phyloP scores from a whole-genome alignment of 1,140 invertebrate genomes.

The Rhyacophila brunnea region DNA sequence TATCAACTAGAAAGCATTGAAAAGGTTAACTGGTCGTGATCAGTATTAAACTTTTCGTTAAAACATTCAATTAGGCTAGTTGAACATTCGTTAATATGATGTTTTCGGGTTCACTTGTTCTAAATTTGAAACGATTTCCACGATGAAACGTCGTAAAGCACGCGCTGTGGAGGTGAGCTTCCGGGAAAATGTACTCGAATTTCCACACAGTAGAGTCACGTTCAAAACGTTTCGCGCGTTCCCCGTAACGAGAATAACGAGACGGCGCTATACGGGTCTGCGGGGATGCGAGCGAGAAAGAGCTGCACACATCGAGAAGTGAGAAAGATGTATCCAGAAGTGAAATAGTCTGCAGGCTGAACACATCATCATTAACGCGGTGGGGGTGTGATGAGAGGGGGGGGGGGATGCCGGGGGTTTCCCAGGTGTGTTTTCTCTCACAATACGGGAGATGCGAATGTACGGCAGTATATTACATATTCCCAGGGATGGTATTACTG shows the following conservation, averaged over 20 bases:
- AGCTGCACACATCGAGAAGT: constrained; percentile 50
- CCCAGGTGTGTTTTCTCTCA: constrained; percentile 49
- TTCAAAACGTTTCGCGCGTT: constrained; percentile 9
- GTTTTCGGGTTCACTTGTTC: no score
- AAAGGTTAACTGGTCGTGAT: no score
- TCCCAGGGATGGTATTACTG: no score
- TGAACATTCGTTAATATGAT: no score
- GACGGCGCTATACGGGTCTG: neutral
- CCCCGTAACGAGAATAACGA: constrained; percentile 6
- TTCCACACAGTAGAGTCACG: constrained; percentile 19
- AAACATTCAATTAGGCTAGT: no score
- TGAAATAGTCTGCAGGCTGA: constrained; percentile 60
- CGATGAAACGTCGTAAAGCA: constrained; percentile 16
- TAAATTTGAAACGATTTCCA: neutral
- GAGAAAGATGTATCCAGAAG: constrained; percentile 61
- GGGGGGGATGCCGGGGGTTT: constrained; percentile 44
- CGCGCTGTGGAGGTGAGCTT: constrained; percentile 13
- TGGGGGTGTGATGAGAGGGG: constrained; percentile 31
- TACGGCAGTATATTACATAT: no score
- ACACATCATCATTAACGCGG: constrained; percentile 60
- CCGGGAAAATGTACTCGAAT: constrained; percentile 1
- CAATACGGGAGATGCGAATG: constrained; percentile 15
- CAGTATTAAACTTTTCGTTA: no score
- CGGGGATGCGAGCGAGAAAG: constrained; percentile 31
- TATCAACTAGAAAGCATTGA: no score